Conservation (phyloP, 2,888 invertebrate genomes). For the Pristionchus maxplancki region DNA sequence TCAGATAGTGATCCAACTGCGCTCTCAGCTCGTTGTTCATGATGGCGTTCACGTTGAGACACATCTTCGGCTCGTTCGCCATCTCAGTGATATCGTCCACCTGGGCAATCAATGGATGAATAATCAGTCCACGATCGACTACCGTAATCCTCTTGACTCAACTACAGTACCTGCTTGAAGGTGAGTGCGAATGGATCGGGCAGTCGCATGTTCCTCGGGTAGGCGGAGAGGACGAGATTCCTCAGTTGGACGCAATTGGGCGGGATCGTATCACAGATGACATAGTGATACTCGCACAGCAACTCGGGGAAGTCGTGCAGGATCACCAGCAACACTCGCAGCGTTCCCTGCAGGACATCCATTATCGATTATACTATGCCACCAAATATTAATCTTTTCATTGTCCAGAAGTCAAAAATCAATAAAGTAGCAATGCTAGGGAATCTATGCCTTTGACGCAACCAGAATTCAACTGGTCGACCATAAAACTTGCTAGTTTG, state of each 20-base stretch:
- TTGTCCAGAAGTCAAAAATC: too few species aligned
- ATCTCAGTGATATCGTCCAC: constrained; percentile 77
- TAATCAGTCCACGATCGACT: not conserved
- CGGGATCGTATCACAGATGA: constrained; percentile 98
- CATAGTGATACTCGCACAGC: constrained; percentile 98
- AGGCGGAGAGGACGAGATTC: constrained; percentile 96
- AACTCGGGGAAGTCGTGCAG: constrained; percentile 99
- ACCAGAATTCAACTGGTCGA: not conserved
- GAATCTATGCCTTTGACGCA: not conserved
- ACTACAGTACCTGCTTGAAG: constrained; percentile 82
- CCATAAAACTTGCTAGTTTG: not conserved
- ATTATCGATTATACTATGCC: not conserved
- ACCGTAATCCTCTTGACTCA: not conserved
- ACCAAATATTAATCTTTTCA: too few species aligned
- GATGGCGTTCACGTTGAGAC: constrained; percentile 69
- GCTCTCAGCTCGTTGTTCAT: constrained; percentile 74
- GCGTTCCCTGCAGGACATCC: constrained; percentile 82
- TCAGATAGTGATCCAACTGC: constrained; percentile 95
- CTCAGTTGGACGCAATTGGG: constrained; percentile 99
- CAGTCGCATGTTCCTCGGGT: constrained; percentile 96
- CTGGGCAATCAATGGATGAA: constrained; percentile 54
- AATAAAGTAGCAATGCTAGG: not conserved
- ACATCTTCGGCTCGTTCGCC: constrained; percentile 74
- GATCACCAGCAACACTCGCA: constrained; percentile 93
- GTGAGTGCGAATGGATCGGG: constrained; percentile 99